These are phyloP conservation scores for Chloroceryle inda DNA, from an alignment of 2,797 vertebrate genomes.

Conservation along the genomic window DNA sequence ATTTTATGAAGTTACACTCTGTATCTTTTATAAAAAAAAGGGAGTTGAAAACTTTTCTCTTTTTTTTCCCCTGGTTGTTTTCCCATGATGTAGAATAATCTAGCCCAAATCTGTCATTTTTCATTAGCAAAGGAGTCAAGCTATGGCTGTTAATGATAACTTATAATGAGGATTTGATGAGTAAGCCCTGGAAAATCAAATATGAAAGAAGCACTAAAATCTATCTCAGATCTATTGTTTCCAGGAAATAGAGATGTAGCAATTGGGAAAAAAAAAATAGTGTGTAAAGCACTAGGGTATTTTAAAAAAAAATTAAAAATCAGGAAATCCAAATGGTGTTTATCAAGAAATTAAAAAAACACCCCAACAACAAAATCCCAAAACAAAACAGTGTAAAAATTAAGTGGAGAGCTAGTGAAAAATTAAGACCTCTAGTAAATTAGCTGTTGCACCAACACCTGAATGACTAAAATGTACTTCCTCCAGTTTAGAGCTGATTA, in stretches of 20 bases:
- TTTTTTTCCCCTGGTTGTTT: not conserved
- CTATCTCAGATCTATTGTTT: not conserved
- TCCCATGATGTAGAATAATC: not conserved
- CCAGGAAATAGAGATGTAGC: not conserved
- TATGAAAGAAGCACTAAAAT: slow-evolving; percentile 4
- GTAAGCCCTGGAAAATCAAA: slow-evolving; percentile 9
- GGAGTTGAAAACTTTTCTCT: not conserved
- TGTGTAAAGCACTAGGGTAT: not conserved
- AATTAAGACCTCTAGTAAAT: not conserved
- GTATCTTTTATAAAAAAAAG: not conserved
- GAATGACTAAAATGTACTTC: not conserved
- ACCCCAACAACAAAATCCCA: too few relatives aligned
- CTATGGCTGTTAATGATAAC: slow-evolving; percentile 5
- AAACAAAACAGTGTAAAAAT: not conserved
- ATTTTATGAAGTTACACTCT: not conserved
- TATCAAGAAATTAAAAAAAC: not conserved
- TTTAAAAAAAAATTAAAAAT: not conserved
- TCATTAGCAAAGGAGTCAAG: slow-evolving; percentile 38
- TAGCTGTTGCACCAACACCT: not conserved
- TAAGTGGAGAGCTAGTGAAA: not conserved
- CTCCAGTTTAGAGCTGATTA: not conserved
- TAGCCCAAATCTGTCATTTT: slow-evolving; percentile 41
- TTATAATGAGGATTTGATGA: slow-evolving; percentile 24
- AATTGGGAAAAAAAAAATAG: not conserved
- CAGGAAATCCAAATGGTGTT: not conserved